A percentile compares a stretch with the other conserved stretches of the same genome.
Evolutionary conservation across 1,140 invertebrate genomes (phyloP).

Genomic region (Caenorhabditis inopinata): DNA sequence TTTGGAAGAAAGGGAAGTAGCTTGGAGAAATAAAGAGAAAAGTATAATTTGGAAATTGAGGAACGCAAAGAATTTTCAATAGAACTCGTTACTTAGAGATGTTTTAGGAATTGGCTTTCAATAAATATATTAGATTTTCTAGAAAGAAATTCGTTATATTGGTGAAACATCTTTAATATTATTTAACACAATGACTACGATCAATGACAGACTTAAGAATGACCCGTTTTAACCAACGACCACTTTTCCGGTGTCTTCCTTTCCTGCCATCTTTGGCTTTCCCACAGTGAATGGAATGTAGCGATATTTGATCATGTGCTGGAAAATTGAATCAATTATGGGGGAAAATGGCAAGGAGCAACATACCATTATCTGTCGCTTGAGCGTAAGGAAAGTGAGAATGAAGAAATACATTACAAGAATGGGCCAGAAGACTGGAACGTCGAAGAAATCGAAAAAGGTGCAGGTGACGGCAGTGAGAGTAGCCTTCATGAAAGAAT

Average conservation of each 20-base stretch:
- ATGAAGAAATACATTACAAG: slow-evolving; percentile 99
- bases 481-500: slow-evolving; percentile 93
- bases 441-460: slow-evolving; percentile 95
- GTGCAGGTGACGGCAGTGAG: slow-evolving; percentile 86
- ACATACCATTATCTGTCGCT: slow-evolving; percentile 92
- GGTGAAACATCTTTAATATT: not conserved
- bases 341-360: not conserved
- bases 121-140: not conserved
- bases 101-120: slow-evolving; percentile 26
- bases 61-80: slow-evolving; percentile 12
- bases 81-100: slow-evolving; percentile 19
- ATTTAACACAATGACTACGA: not conserved
- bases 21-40: not conserved
- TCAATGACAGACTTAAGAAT: not conserved
- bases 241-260: slow-evolving; percentile 67
- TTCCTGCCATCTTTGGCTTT: slow-evolving; percentile 74
- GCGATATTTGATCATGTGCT: slow-evolving; percentile 99
- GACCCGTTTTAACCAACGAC: slow-evolving; percentile 53
- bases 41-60: not conserved
- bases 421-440: slow-evolving; percentile 99
- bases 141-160: not conserved
- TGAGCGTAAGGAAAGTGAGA: slow-evolving; percentile 97
- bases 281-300: slow-evolving; percentile 97
- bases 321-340: slow-evolving; percentile 79
- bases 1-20: no score